Base-by-base conservation (phyloP, 2,888 invertebrate genomes). In the Rhingia rostrata region DNA sequence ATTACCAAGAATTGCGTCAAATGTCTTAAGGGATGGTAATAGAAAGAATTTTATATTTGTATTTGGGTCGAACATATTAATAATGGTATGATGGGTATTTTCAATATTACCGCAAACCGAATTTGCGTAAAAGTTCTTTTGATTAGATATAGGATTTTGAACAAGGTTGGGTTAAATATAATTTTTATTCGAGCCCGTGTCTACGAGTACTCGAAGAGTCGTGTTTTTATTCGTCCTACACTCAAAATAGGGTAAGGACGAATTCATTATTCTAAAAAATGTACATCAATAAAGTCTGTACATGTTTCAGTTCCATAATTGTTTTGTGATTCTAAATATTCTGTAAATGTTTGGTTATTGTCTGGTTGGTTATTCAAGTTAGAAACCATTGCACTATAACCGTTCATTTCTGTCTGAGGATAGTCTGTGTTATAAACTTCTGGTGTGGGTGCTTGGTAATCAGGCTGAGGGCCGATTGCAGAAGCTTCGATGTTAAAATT, bases 161-260 rank as follows among this genome's bases (percentile, higher is more conserved):
- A 37, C 37, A 6, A 37, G 37, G 37, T 6, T 7, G 9, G 37
- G 37, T 37, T 37, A 3, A 22, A 22, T 22, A 22, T 22, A 22
- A 22, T 22, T 22, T 22, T 22, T 22, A 22, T 22, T 66, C 22
- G 22, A 22, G 22, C 22, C 22, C 22, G 22, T 22, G 22, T 22
- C 22, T 37, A 37, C 37, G 6, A 37, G 9, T 37, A 37, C 37
- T 37, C 37, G 37, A 37, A 37, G 37, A 37, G 43, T 80, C 63
- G 12, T 80, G 37, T 37, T 37, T 37, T 37, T 37, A 37, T 37
- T 37, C 37, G 37, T 37, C 37, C 37, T 37, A 37, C 37, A 37
- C 37, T 37, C 37, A 37, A 37, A 37, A 37, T 2, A 37, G 4
- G 41, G 41, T 41, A 41, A 2, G 4, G 41, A 41, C 41, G 41